Evolutionary conservation across 2,113 vertebrate species (phyloP).

Genomic region (Scomber scombrus): DNA sequence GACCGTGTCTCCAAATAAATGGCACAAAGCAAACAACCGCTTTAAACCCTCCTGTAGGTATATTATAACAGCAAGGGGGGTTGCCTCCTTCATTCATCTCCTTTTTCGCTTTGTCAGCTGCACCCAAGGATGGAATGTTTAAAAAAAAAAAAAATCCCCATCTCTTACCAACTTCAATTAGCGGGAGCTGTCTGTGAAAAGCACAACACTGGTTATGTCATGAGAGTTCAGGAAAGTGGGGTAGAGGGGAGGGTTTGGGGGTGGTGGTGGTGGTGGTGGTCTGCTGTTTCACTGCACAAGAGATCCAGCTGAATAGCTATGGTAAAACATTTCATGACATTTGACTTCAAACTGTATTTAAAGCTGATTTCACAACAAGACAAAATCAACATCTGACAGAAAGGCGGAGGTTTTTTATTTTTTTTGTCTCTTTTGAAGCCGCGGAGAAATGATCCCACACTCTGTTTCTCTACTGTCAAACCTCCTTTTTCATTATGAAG

Average conservation of each 20-base stretch:
- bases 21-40: slow-evolving; percentile 3
- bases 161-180: slow-evolving; percentile 23
- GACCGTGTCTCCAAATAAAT: slow-evolving; percentile 2
- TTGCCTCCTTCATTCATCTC: slow-evolving; percentile 29
- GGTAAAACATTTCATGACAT: not conserved
- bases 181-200: slow-evolving; percentile 9
- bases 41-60: not conserved
- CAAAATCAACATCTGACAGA: not conserved
- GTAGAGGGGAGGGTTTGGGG: no score
- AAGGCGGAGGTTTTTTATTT: not conserved
- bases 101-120: slow-evolving; percentile 28
- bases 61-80: slow-evolving; percentile 14
- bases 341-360: not conserved
- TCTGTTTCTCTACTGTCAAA: not conserved
- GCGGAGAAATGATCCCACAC: not conserved
- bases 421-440: not conserved
- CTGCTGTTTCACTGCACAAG: not conserved
- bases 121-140: slow-evolving; percentile 34
- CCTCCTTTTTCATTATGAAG: not conserved
- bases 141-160: slow-evolving; percentile 37
- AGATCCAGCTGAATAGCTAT: not conserved
- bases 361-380: not conserved
- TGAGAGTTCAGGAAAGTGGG: not conserved
- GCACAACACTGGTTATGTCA: slow-evolving; percentile 17
- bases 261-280: no score